Evolutionary conservation across 2,113 vertebrate genomes (phyloP).

Genomic region (Naja naja): DNA sequence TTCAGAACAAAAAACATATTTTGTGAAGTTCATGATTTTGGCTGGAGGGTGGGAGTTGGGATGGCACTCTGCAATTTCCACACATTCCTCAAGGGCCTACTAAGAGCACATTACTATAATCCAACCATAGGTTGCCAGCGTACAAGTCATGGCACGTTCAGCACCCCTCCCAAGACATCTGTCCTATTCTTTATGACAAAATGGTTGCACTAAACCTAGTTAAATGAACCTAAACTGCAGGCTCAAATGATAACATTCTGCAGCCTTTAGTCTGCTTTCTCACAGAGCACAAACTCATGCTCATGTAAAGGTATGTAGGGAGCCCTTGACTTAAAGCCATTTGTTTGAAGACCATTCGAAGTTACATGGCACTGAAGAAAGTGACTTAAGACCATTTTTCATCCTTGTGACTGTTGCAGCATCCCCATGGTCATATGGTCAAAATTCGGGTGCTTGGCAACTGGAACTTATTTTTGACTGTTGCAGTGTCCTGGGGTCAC

Average conservation of each 20-base stretch:
- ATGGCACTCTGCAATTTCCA: neutral
- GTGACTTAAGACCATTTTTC: neutral
- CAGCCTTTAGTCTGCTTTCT: neutral
- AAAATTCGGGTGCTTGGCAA: neutral
- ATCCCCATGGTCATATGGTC: neutral
- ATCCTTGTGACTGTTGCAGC: neutral
- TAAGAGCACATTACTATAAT: neutral
- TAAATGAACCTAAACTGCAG: neutral
- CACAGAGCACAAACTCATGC: neutral
- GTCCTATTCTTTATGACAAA: neutral
- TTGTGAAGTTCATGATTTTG: neutral
- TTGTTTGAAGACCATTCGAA: neutral
- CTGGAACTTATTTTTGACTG: neutral
- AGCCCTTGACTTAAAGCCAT: neutral
- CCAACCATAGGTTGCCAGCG: neutral
- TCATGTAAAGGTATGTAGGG: neutral
- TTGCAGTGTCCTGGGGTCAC: fast-evolving
- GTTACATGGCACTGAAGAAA: neutral
- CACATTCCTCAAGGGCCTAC: neutral
- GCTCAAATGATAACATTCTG: neutral
- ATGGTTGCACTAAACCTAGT: neutral
- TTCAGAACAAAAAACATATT: neutral
- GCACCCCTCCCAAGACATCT: neutral
- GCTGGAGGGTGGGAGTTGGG: neutral
- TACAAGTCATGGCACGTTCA: neutral